These are phyloP conservation scores for Otocyon megalotis DNA, from an alignment of 2,113 vertebrate species.

Conservation along the genomic window DNA sequence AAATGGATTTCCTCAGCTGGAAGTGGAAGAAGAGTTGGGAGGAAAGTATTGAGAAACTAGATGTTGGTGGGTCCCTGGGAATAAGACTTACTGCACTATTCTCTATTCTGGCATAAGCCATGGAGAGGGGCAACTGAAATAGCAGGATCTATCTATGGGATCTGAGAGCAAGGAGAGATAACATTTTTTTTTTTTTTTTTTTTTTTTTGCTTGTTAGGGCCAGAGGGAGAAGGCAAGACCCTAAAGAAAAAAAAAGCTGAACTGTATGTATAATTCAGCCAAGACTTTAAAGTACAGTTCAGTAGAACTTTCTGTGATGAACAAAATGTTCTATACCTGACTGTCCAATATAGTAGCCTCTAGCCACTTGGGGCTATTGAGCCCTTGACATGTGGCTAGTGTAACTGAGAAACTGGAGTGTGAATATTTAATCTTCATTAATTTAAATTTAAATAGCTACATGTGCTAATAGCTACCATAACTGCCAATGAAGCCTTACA, in stretches of 20 bases:
- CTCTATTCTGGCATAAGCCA: slow-evolving; percentile 26
- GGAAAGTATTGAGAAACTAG: background rate
- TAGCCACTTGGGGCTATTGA: background rate
- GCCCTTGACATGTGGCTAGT: background rate
- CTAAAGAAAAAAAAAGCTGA: background rate
- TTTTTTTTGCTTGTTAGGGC: background rate
- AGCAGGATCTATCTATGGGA: background rate
- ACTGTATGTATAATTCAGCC: background rate
- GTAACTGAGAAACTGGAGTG: background rate
- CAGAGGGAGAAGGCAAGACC: background rate
- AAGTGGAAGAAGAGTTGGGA: slow-evolving; percentile 7
- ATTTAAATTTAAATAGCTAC: background rate
- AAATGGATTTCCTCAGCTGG: slow-evolving; percentile 12
- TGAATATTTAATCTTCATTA: slow-evolving; percentile 47
- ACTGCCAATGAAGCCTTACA: background rate
- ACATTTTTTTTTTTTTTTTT: background rate
- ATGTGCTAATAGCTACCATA: background rate
- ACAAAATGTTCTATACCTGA: background rate
- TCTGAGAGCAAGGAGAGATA: background rate
- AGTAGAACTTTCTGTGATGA: slow-evolving; percentile 8
- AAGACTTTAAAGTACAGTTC: slow-evolving; percentile 10
- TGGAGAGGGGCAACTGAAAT: background rate
- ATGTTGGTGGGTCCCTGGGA: background rate
- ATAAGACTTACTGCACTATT: background rate
- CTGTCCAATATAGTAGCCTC: background rate